Evolutionary conservation across 2,113 vertebrate species (phyloP).

Genomic region (Tiliqua scincoides): DNA sequence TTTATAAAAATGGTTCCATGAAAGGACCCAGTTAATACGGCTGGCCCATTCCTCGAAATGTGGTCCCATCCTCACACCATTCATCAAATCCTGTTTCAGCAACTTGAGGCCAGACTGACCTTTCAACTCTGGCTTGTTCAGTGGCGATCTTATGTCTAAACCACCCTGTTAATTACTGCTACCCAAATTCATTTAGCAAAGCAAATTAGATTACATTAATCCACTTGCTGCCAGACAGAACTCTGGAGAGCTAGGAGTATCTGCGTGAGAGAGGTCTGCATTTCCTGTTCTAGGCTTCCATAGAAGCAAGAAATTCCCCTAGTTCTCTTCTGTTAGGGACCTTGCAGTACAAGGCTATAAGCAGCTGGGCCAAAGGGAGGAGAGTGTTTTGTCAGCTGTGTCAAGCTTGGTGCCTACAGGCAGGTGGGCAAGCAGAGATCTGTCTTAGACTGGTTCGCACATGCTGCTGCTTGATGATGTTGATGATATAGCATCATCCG

Average conservation of each 20-base stretch:
- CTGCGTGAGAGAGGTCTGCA: not conserved
- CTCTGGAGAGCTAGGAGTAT: not conserved
- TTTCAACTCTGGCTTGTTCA: not conserved
- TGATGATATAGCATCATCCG: too few relatives aligned
- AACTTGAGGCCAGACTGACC: fast-evolving
- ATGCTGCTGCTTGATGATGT: too few relatives aligned
- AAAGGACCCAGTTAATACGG: not conserved
- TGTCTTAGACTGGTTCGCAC: too few relatives aligned
- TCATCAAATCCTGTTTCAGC: constrained; percentile 10
- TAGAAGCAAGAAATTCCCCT: not conserved
- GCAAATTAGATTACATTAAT: constrained; percentile 63
- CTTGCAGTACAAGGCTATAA: not conserved
- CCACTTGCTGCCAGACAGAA: constrained; percentile 30
- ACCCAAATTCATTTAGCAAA: constrained; percentile 52
- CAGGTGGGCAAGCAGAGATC: too few relatives aligned
- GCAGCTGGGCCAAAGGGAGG: too few relatives aligned
- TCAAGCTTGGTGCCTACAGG: too few relatives aligned
- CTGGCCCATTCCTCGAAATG: not conserved
- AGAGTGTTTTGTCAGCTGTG: too few relatives aligned
- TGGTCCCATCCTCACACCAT: not conserved
- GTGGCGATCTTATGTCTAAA: constrained; percentile 38
- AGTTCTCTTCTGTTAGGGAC: not conserved
- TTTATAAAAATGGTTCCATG: not conserved
- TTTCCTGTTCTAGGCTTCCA: not conserved
- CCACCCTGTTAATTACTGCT: constrained; percentile 42